These are phyloP conservation scores for Poecile atricapillus DNA, from an alignment of 2,113 vertebrate species.

Conservation along the genomic window DNA sequence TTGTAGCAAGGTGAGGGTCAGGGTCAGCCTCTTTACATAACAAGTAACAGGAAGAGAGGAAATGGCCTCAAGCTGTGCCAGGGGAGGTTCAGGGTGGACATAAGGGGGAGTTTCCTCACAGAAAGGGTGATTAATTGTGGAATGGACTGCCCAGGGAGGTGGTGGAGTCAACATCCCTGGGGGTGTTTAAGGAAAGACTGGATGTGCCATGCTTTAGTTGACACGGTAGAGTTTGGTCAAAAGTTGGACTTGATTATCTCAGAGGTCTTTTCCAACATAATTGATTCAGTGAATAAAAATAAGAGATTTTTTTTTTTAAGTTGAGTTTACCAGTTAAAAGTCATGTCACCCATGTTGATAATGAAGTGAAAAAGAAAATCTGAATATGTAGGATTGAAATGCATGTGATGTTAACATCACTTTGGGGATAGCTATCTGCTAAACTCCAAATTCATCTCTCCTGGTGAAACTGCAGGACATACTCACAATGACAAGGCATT, in stretches of 20 bases:
- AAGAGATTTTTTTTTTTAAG: background rate
- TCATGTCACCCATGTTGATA: background rate
- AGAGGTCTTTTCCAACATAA: background rate
- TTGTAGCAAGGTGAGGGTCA: background rate
- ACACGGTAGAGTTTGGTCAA: accelerated
- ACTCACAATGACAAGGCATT: accelerated
- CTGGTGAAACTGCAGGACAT: background rate
- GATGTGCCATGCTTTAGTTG: background rate
- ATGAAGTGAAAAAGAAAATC: background rate
- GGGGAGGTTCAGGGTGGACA: background rate
- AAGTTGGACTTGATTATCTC: background rate
- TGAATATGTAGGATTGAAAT: background rate
- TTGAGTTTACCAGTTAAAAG: background rate
- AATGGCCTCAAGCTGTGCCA: background rate
- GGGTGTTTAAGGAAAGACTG: background rate
- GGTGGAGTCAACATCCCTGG: background rate
- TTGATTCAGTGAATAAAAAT: background rate
- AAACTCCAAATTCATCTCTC: background rate
- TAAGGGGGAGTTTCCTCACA: background rate
- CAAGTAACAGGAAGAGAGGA: background rate
- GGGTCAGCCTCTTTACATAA: background rate
- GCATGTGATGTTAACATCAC: background rate
- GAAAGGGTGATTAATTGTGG: background rate
- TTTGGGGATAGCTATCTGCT: background rate
- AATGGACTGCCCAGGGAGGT: background rate